Evolutionary conservation across 2,113 vertebrate species (phyloP).

Genomic region (Silurus asotus): DNA sequence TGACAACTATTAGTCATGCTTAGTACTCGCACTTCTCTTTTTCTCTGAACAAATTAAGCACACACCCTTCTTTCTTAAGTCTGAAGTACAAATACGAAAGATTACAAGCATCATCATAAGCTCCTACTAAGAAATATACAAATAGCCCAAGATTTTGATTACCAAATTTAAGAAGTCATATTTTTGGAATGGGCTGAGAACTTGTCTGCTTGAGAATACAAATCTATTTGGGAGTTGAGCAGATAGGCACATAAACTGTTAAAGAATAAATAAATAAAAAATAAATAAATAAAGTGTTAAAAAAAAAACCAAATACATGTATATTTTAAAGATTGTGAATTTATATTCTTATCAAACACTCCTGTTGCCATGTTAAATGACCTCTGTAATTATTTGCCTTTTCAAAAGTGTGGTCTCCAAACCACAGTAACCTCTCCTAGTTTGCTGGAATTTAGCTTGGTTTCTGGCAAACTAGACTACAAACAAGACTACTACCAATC

Average conservation of each 20-base stretch:
- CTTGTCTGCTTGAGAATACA: conserved; percentile 23
- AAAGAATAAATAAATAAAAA: neutral
- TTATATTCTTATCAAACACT: conserved; percentile 31
- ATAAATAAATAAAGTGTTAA: neutral
- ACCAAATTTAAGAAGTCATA: neutral
- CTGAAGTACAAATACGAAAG: neutral
- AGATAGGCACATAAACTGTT: too few relatives aligned
- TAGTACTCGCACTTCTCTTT: conserved; percentile 43
- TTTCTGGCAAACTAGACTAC: conserved; percentile 32
- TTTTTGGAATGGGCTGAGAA: neutral
- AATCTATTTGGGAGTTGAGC: neutral
- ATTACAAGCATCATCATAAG: neutral
- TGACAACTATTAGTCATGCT: neutral
- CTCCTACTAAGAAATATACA: neutral
- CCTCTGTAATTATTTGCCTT: conserved; percentile 23
- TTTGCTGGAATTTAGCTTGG: conserved; percentile 45
- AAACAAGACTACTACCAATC: conserved; percentile 3
- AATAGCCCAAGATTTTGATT: neutral
- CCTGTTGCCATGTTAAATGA: conserved; percentile 40
- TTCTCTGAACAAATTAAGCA: conserved; percentile 11
- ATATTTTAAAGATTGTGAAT: conserved; percentile 32
- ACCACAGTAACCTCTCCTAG: conserved; percentile 33
- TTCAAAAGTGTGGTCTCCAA: conserved; percentile 41
- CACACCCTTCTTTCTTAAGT: conserved; percentile 28
- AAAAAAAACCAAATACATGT: conserved; percentile 11